phyloP scores from a whole-genome alignment of 2,113 vertebrate species.

The Pygoscelis adeliae region DNA sequence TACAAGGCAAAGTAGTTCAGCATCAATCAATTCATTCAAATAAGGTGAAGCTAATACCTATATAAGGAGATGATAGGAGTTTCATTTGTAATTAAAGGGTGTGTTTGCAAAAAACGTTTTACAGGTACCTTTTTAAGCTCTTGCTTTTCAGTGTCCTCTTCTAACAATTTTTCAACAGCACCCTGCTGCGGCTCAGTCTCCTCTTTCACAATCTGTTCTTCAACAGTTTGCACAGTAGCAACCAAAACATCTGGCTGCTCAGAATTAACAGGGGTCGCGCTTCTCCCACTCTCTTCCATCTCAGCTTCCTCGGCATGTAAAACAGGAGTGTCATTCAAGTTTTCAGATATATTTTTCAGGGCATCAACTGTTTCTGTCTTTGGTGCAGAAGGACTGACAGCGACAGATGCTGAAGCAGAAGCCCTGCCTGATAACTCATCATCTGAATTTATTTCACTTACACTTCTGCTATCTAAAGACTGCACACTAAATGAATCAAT shows the following conservation, averaged over 20 bases:
- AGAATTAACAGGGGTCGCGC: constrained; percentile 93
- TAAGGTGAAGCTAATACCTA: not conserved
- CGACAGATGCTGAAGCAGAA: constrained; percentile 82
- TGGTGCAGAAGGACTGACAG: constrained; percentile 68
- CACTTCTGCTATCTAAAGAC: constrained; percentile 95
- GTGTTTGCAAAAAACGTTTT: not conserved
- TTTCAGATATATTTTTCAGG: constrained; percentile 61
- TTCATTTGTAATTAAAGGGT: not conserved
- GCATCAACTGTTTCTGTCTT: constrained; percentile 53
- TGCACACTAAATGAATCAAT: constrained; percentile 97
- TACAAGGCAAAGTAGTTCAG: not conserved
- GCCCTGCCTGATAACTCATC: constrained; percentile 89
- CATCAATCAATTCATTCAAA: not conserved
- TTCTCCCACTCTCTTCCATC: constrained; percentile 97
- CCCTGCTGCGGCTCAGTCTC: constrained; percentile 1
- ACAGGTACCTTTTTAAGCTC: constrained; percentile 88
- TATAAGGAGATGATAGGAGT: not conserved
- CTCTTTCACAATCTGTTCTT: constrained; percentile 17
- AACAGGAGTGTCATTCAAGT: constrained; percentile 66
- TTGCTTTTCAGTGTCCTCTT: constrained; percentile 77
- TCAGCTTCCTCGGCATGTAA: constrained; percentile 85
- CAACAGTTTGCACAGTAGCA: constrained; percentile 53
- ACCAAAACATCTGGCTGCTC: constrained; percentile 88
- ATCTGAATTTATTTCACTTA: constrained; percentile 98
- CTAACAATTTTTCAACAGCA: constrained; percentile 70